Evolutionary conservation across 2,797 vertebrate species (phyloP).

Genomic region (Alcedo quadribrachys): DNA sequence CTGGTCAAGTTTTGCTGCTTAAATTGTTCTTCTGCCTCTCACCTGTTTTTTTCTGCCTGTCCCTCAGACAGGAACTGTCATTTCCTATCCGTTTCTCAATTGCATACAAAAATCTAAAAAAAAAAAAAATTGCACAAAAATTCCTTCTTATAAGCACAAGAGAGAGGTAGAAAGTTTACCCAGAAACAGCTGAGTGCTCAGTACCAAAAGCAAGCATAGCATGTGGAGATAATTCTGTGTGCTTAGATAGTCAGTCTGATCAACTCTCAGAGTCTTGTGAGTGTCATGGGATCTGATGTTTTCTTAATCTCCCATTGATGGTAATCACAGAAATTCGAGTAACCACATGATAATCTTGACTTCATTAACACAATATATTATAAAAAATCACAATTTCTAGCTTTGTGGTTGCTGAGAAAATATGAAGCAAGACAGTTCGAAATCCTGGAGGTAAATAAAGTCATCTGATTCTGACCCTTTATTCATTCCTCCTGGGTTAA

Average conservation of each 20-base stretch:
- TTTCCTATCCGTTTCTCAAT: slow-evolving; percentile 12
- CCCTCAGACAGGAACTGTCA: neutral
- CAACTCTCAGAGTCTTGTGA: slow-evolving; percentile 1
- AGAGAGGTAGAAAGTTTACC: slow-evolving; percentile 3
- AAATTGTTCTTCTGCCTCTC: neutral
- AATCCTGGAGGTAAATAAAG: neutral
- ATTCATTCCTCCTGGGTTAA: neutral
- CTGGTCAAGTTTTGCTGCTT: slow-evolving; percentile 4
- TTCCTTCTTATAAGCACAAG: neutral
- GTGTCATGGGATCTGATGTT: slow-evolving; percentile 27
- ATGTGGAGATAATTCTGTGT: neutral
- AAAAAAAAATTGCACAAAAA: neutral
- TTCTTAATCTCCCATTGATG: neutral
- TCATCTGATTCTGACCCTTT: neutral
- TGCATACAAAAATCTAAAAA: neutral
- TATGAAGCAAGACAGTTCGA: neutral
- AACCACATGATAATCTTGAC: slow-evolving; percentile 13
- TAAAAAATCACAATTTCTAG: neutral
- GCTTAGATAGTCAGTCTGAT: neutral
- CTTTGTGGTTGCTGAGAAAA: neutral
- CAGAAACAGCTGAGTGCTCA: neutral
- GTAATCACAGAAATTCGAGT: neutral
- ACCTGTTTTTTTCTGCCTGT: neutral
- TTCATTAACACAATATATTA: neutral
- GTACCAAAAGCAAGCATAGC: neutral